Evolutionary conservation across 2,797 vertebrate species (phyloP), one percentile per base, ranked within the genome.

Genomic region (Odontamblyopus rebecca): DNA sequence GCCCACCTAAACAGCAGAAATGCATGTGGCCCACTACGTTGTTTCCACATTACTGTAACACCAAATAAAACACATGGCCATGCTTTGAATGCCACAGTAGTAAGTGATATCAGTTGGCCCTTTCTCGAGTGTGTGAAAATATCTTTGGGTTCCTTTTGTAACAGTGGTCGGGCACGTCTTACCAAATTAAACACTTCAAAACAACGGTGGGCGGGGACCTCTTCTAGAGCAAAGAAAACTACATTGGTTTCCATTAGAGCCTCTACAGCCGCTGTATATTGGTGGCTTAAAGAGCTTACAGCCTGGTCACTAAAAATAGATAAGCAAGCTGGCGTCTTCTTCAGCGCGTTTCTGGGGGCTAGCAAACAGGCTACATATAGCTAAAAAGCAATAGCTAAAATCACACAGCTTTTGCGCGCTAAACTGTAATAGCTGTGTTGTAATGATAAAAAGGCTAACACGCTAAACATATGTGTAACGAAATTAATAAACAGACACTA

Each of bases 241-340:
- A 54, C 5, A 54, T 80, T 72, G 19, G 61, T 67, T 68, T 70
- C 64, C 64, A 71, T 6, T 3, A 1, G 67, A 70, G 62, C 73
- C 69, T 48, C 23, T 48, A 19, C 57, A 60, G 56, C 26, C 65
- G 32, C 61, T 73, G 54, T 73, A 63, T 67, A 68, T 19, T 11
- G 50, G 67, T 70, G 83, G 85, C 35, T 90, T 85, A 89, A 64
- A 73, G 32, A 76, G 88, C 83, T 90, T 88, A 89, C 48, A 70
- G 78, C 41, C 69, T 38, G 73, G 15, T 62, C 27, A 67, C 67
- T 87, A 89, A 86, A 92, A 89, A 91, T 89, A 91, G 85, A 88
- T 15, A 71, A n/a, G 65, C 83, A 79, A 76, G 72, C 84, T 79
- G 81, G 75, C 84, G 87, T 89, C 84, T 86, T 81, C 57, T 35